These are phyloP conservation scores for Dynastes grantii DNA, from an alignment of 2,888 invertebrate species.

Conservation along the genomic window DNA sequence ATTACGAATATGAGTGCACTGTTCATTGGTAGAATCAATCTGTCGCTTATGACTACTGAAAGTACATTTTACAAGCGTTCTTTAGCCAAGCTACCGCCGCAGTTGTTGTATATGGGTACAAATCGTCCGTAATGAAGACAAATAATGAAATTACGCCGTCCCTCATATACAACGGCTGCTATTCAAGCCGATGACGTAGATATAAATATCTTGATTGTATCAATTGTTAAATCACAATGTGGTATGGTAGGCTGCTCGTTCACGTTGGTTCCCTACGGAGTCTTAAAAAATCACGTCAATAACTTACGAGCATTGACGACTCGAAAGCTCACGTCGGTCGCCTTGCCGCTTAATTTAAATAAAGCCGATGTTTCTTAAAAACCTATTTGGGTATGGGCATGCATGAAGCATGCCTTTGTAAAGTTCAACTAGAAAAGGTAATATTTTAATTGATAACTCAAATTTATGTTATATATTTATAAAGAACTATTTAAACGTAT, in stretches of 20 bases:
- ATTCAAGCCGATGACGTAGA: slow-evolving; percentile 38
- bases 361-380: not conserved
- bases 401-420: no score
- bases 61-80: not conserved
- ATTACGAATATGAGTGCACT: no score
- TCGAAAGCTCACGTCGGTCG: not conserved
- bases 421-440: no score
- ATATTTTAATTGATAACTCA: no score
- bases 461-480: no score
- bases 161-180: slow-evolving; percentile 15
- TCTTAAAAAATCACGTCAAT: slow-evolving; percentile 32
- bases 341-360: not conserved
- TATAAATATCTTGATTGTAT: slow-evolving; percentile 42
- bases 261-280: slow-evolving; percentile 29
- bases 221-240: slow-evolving; percentile 40
- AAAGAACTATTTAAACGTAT: not conserved
- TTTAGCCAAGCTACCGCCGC: not conserved
- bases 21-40: no score
- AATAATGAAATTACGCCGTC: slow-evolving; percentile 25
- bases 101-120: not conserved
- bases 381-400: no score
- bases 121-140: slow-evolving; percentile 25
- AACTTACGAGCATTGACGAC: slow-evolving; percentile 15
- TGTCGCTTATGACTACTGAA: no score
- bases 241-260: slow-evolving; percentile 17